A percentile compares a stretch with the other conserved stretches of the same genome.
Evolutionary conservation across 2,113 vertebrate species (phyloP).

Genomic region (Thalassoma bifasciatum): DNA sequence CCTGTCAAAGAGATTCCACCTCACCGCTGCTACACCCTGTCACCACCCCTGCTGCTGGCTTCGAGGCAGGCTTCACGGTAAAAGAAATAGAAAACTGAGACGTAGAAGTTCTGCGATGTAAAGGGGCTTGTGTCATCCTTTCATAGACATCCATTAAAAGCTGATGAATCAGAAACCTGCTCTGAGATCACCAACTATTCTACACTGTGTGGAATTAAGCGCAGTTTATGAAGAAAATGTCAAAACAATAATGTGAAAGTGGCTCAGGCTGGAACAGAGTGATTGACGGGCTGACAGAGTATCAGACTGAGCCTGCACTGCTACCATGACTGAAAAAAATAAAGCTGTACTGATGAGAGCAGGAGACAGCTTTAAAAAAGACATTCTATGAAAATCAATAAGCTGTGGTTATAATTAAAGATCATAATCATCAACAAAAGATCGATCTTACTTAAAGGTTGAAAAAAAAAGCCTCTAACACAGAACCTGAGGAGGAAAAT

Average conservation of each 20-base stretch:
- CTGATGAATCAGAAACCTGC: too few species aligned
- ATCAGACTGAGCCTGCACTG: background rate
- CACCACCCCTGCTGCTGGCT: too few species aligned
- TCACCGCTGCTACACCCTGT: too few species aligned
- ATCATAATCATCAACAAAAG: constrained; percentile 8
- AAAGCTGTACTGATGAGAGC: background rate
- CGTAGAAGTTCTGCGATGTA: too few species aligned
- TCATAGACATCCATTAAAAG: too few species aligned
- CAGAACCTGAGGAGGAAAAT: background rate
- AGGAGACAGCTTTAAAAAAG: background rate
- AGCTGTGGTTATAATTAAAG: constrained; percentile 14
- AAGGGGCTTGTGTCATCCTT: too few species aligned
- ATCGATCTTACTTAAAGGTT: background rate
- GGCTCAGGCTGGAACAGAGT: background rate
- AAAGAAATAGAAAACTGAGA: too few species aligned
- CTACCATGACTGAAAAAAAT: too few species aligned
- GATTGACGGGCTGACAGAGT: background rate
- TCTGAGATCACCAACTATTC: background rate
- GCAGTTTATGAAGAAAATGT: background rate
- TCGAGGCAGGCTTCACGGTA: too few species aligned
- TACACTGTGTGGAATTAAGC: background rate
- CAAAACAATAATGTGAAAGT: background rate
- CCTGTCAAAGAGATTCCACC: too few species aligned
- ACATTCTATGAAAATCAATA: constrained; percentile 4
- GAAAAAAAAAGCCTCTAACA: background rate